Evolutionary conservation across 2,888 invertebrate species (phyloP).

Genomic region (Meandrusa payeni): DNA sequence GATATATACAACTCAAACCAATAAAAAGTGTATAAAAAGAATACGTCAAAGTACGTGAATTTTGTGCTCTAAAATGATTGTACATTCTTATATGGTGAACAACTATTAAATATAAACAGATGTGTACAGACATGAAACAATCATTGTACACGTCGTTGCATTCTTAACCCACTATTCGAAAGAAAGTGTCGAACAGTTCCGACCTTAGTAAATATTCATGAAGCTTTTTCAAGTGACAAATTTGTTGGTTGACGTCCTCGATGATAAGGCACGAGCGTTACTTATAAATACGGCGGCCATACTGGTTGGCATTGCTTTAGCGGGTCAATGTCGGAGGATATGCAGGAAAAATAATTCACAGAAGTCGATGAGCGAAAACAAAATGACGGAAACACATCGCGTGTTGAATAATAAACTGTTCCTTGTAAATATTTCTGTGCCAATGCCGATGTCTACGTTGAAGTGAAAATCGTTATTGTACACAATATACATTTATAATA

Average conservation of each 20-base stretch:
- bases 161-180: not conserved
- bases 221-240: slow-evolving; percentile 23
- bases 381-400: slow-evolving; percentile 39
- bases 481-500: too few relatives aligned
- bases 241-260: slow-evolving; percentile 46
- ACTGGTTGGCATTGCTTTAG: slow-evolving; percentile 56
- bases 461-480: too few relatives aligned
- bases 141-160: slow-evolving; percentile 3
- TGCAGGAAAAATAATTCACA: slow-evolving; percentile 55
- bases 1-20: too few relatives aligned
- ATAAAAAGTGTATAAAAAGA: too few relatives aligned
- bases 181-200: slow-evolving; percentile 25
- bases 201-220: slow-evolving; percentile 44
- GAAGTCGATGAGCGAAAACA: slow-evolving; percentile 43
- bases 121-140: too few relatives aligned
- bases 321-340: slow-evolving; percentile 63
- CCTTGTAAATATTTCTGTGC: slow-evolving; percentile 30
- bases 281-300: slow-evolving; percentile 21
- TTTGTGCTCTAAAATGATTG: too few relatives aligned
- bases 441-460: slow-evolving; percentile 3
- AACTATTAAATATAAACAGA: too few relatives aligned
- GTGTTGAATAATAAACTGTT: slow-evolving; percentile 40
- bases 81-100: too few relatives aligned
- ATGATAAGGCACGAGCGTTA: slow-evolving; percentile 37
- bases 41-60: too few relatives aligned